phyloP scores from a whole-genome alignment of 2,888 invertebrate species.

The Diogma glabrata region DNA sequence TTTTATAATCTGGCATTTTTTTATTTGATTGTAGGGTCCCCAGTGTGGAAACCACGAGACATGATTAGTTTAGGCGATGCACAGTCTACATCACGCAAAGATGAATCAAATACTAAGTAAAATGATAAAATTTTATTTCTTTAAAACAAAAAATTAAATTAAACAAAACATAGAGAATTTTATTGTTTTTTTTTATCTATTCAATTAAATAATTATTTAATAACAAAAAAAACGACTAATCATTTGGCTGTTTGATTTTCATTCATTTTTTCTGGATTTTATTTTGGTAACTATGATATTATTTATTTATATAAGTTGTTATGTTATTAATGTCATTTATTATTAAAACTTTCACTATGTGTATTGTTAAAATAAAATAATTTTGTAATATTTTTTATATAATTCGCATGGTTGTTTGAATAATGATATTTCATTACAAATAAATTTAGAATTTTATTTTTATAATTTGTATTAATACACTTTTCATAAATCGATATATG shows the following conservation, averaged over 20 bases:
- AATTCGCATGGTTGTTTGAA: too few species aligned
- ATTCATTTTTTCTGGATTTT: too few species aligned
- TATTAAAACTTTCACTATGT: slow-evolving; percentile 2
- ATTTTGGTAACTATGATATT: too few species aligned
- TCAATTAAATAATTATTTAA: not conserved
- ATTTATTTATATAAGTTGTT: too few species aligned
- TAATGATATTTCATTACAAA: too few species aligned
- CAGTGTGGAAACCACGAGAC: slow-evolving; percentile 97
- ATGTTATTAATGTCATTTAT: too few species aligned
- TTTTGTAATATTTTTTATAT: not conserved
- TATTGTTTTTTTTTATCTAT: not conserved
- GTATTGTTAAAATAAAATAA: not conserved
- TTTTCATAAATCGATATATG: slow-evolving; percentile 4
- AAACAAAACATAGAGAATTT: not conserved
- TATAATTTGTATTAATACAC: not conserved
- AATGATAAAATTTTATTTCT: too few species aligned
- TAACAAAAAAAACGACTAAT: slow-evolving; percentile 4
- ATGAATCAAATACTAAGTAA: slow-evolving; percentile 31
- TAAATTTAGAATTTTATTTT: not conserved
- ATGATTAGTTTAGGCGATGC: slow-evolving; percentile 49
- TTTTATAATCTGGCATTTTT: slow-evolving; percentile 27
- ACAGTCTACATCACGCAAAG: slow-evolving; percentile 40
- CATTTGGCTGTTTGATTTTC: too few species aligned
- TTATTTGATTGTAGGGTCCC: slow-evolving; percentile 77
- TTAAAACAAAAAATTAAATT: slow-evolving; percentile 6